These are phyloP conservation scores for Osmoderma eremita DNA, from an alignment of 2,888 invertebrate genomes.

Conservation along the genomic window DNA sequence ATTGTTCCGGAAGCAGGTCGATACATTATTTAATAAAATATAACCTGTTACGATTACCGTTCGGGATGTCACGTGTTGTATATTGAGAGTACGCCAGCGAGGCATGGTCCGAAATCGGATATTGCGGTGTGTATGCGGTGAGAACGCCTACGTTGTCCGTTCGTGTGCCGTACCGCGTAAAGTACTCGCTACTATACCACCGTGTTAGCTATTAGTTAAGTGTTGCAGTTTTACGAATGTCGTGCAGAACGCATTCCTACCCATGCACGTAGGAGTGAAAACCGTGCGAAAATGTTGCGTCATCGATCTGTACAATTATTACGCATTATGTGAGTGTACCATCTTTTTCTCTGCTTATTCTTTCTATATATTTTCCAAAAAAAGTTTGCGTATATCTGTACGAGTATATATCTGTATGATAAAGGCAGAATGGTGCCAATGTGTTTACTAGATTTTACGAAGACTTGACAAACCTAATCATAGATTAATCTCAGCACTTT, in stretches of 20 bases:
- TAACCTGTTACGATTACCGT: conserved; percentile 34
- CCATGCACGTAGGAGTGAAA: conserved; percentile 19
- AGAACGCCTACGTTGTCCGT: conserved; percentile 9
- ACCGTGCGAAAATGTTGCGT: conserved; percentile 30
- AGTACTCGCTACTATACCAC: not conserved
- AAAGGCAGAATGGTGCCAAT: too few species aligned
- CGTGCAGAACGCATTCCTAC: not conserved
- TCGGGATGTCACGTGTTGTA: conserved; percentile 19
- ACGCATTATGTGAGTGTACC: conserved; percentile 13
- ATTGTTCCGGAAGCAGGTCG: conserved; percentile 34
- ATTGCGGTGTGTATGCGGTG: not conserved
- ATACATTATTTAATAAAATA: conserved; percentile 29
- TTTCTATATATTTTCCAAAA: not conserved
- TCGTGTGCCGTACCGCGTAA: not conserved
- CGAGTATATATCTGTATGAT: too few species aligned
- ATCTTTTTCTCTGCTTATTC: not conserved
- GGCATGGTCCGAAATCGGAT: conserved; percentile 18
- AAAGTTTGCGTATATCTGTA: not conserved
- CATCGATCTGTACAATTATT: conserved; percentile 29
- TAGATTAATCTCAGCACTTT: too few species aligned
- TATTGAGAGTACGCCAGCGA: not conserved
- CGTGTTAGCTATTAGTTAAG: not conserved
- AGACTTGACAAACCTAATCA: too few species aligned
- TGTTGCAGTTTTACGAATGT: conserved; percentile 17
- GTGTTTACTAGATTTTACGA: too few species aligned